Base-by-base conservation (phyloP, 2,888 invertebrate species). In the Apamea monoglypha region DNA sequence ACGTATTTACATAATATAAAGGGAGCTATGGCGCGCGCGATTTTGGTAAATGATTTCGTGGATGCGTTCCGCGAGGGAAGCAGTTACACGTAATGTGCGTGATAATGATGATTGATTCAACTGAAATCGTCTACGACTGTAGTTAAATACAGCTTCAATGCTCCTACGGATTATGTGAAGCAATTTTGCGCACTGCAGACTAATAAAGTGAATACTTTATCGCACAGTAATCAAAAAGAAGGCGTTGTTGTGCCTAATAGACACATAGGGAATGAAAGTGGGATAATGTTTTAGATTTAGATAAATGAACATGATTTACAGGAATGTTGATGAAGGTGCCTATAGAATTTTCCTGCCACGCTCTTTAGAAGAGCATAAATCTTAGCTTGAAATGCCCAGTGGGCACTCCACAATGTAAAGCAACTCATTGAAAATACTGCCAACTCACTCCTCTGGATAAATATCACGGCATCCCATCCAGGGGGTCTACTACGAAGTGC, bases 151-250 rank as follows among this genome's bases (percentile, higher is more conserved):
- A 61, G 67, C 72, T 69, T 72, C 80, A 71, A 50, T 81, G 72
- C 80, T 83, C 78, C 89, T 89, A 80, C 82, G 74, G 71, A 81
- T 88, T 85, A 83, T 80, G 82, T 78, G 68, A 87, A 90, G 87
- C 87, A 89, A 91, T 87, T 88, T 89, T 76, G 73, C 88, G 79
- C 84, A 75, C 71, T 81, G 81, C 78, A 82, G 87, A 87, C 82
- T 84, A 87, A 87, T 87, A 87, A 84, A 81, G 72, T 86, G 79
- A 85, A 88, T 89, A 88, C 89, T 87, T 88, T 85, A 89, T 87
- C 77, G 56, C 82, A 76, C 63, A 53, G 32, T 47, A 63, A 64
- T 75, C 56, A 18, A 40, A 69, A 67, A 76, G 4, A 68, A 16
- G 12, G n/a, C n/a, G 40, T 53, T 74, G 25, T 73, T 68, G 25